Evolutionary conservation across 2,113 vertebrate genomes (phyloP).

Genomic region (Verasper variegatus): DNA sequence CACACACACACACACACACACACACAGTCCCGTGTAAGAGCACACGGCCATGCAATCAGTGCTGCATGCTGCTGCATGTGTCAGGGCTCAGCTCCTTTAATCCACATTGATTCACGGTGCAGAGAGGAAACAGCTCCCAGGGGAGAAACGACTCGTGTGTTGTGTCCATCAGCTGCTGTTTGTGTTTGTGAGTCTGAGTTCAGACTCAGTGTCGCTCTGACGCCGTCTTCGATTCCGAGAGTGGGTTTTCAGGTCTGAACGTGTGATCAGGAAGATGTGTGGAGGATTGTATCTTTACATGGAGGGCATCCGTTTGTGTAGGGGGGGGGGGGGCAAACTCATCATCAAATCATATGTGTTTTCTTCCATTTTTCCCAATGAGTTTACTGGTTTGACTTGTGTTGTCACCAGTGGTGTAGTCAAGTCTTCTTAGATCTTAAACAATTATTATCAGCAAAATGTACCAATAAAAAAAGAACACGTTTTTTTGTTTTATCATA

Average conservation of each 20-base stretch:
- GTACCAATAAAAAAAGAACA: too few species aligned
- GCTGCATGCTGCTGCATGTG: constrained; percentile 40
- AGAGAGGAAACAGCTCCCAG: constrained; percentile 49
- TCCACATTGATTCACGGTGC: constrained; percentile 59
- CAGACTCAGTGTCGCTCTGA: neutral
- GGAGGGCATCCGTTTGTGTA: neutral
- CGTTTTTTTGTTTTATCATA: too few species aligned
- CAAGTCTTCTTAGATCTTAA: too few species aligned
- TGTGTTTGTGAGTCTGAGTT: constrained; percentile 31
- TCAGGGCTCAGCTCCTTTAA: constrained; percentile 54
- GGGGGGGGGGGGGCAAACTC: neutral
- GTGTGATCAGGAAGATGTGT: neutral
- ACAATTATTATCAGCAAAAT: too few species aligned
- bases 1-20: constrained; percentile 15
- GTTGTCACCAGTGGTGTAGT: too few species aligned
- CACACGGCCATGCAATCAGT: constrained; percentile 35
- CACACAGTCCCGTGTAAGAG: constrained; percentile 29
- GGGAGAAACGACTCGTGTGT: constrained; percentile 27
- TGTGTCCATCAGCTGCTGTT: constrained; percentile 39
- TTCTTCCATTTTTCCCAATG: too few species aligned
- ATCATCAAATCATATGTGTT: neutral
- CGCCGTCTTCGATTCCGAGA: neutral
- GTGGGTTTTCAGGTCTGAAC: neutral
- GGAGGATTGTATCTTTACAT: constrained; percentile 1
- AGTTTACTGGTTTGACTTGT: too few species aligned